These are phyloP conservation scores for Platysternon megacephalum DNA, from an alignment of 2,113 vertebrate species.

Conservation along the genomic window DNA sequence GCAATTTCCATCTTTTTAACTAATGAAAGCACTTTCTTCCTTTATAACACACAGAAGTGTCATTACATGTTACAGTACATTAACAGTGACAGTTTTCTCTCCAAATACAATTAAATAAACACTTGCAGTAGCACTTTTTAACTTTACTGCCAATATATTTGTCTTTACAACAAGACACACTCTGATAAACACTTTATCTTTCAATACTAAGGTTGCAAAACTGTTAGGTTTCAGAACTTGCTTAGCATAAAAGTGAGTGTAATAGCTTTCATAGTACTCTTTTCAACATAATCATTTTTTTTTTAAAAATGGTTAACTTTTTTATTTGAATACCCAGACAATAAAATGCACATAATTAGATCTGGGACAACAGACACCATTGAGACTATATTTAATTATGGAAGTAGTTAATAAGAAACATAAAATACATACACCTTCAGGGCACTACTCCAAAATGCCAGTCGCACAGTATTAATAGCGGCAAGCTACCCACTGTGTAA, in stretches of 20 bases:
- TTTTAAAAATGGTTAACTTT: neutral
- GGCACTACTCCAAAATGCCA: neutral
- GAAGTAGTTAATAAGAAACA: neutral
- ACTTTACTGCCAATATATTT: conserved; percentile 23
- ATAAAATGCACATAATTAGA: neutral
- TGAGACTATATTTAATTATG: neutral
- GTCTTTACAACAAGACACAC: conserved; percentile 6
- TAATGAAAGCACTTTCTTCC: conserved; percentile 36
- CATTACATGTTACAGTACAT: conserved; percentile 48
- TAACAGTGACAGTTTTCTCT: conserved; percentile 54
- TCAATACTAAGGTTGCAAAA: conserved; percentile 18
- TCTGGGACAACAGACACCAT: neutral
- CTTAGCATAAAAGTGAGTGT: neutral
- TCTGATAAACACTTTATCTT: conserved; percentile 27
- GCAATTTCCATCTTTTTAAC: conserved; percentile 58
- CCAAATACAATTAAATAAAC: conserved; percentile 52
- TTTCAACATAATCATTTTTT: neutral
- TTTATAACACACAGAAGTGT: conserved; percentile 48
- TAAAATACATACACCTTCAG: neutral
- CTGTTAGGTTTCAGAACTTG: neutral
- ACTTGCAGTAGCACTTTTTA: conserved; percentile 24
- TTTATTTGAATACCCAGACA: neutral
- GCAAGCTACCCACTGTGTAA: neutral
- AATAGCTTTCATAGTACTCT: neutral
- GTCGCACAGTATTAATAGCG: neutral